phyloP scores from a whole-genome alignment of 2,888 invertebrate species.

The Alloscopus bannaensis region DNA sequence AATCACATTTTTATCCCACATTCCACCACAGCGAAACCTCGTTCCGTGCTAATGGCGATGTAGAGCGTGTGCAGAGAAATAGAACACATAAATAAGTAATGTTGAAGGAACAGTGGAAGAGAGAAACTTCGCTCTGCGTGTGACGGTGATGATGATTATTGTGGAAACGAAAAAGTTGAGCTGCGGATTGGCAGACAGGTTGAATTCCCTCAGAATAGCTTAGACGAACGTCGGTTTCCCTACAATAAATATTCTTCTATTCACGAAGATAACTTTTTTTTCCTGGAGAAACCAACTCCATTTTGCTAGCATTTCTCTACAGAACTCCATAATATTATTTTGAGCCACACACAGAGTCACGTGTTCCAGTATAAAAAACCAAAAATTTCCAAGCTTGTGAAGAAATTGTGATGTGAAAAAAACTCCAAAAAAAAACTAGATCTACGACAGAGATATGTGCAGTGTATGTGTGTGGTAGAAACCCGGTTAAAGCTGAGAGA shows the following conservation, averaged over 20 bases:
- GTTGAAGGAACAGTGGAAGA: slow-evolving; percentile 16
- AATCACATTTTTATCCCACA: neutral
- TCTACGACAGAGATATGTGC: slow-evolving; percentile 25
- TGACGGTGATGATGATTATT: slow-evolving; percentile 49
- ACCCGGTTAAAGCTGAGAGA: slow-evolving; percentile 52
- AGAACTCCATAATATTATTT: neutral
- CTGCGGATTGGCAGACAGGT: slow-evolving; percentile 34
- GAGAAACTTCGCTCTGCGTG: neutral
- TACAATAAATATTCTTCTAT: slow-evolving; percentile 42
- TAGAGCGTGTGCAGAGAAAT: slow-evolving; percentile 5
- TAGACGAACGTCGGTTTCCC: slow-evolving; percentile 42
- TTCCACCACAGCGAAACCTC: neutral
- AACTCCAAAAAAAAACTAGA: slow-evolving; percentile 21
- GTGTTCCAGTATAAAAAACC: neutral
- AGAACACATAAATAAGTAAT: slow-evolving; percentile 4
- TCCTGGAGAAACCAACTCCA: neutral
- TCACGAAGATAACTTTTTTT: slow-evolving; percentile 21
- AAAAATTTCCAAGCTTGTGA: slow-evolving; percentile 45
- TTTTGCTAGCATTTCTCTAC: neutral
- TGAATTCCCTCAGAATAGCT: slow-evolving; percentile 27
- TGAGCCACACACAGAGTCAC: neutral
- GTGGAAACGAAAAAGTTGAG: slow-evolving; percentile 42
- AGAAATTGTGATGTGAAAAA: slow-evolving; percentile 40
- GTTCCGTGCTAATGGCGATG: neutral
- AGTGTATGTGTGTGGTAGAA: slow-evolving; percentile 4